Conservation (phyloP, 2,888 invertebrate genomes). For the Ditula angustiorana region DNA sequence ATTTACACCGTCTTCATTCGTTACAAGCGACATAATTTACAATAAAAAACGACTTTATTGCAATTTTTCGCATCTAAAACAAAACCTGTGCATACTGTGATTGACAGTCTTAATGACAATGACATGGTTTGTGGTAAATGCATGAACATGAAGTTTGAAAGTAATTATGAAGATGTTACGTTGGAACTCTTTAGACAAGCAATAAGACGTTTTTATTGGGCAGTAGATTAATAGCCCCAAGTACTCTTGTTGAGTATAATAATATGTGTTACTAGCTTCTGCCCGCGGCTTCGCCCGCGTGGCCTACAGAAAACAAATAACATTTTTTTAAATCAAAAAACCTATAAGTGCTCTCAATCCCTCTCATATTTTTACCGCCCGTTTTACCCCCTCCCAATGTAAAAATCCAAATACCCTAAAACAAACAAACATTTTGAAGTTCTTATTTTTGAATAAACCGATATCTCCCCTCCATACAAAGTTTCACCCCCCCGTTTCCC, state of each 20-base stretch:
- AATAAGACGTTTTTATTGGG: neutral
- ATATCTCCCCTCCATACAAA: too few species aligned
- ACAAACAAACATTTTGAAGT: too few species aligned
- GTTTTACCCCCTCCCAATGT: too few species aligned
- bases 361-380: too few species aligned
- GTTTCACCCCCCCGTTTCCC: too few species aligned
- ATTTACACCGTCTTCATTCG: neutral
- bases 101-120: neutral
- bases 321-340: too few species aligned
- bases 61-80: neutral
- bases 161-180: neutral
- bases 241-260: neutral
- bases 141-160: neutral
- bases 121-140: neutral
- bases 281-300: too few species aligned
- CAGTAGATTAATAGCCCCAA: neutral
- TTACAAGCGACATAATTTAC: slow-evolving; percentile 5
- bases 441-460: too few species aligned
- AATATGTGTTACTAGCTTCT: too few species aligned
- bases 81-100: neutral
- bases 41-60: neutral
- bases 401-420: too few species aligned
- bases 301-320: too few species aligned
- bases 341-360: too few species aligned
- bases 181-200: neutral